Evolutionary conservation across 2,888 invertebrate species (phyloP).

Genomic region (Caradrina kadenii): DNA sequence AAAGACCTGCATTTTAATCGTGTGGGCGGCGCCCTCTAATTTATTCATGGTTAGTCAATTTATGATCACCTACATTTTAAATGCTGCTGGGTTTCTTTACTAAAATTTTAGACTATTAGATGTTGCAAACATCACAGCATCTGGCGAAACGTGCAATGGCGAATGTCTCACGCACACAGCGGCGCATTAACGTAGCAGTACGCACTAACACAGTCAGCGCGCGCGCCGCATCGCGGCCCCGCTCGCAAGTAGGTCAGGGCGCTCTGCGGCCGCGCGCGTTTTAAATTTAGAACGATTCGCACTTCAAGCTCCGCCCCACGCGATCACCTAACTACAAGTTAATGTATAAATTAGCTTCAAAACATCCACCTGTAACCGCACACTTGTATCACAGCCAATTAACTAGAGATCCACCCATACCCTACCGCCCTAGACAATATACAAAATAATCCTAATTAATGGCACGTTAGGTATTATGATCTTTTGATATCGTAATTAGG

Average conservation of each 20-base stretch:
- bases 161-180: slow-evolving; percentile 85
- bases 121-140: slow-evolving; percentile 87
- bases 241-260: slow-evolving; percentile 90
- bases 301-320: slow-evolving; percentile 87
- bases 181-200: slow-evolving; percentile 72
- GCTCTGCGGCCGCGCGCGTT: slow-evolving; percentile 89
- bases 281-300: slow-evolving; percentile 90
- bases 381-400: slow-evolving; percentile 50
- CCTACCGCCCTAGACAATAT: not conserved
- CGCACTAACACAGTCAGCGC: slow-evolving; percentile 82
- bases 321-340: slow-evolving; percentile 83
- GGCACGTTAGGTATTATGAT: slow-evolving; percentile 3
- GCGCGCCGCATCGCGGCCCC: slow-evolving; percentile 90
- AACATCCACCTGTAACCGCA: slow-evolving; percentile 71
- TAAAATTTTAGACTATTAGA: slow-evolving; percentile 71
- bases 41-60: not conserved
- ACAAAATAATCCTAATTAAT: not conserved
- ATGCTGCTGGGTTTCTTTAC: slow-evolving; percentile 60
- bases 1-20: not conserved
- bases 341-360: slow-evolving; percentile 77
- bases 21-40: not conserved
- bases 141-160: slow-evolving; percentile 88
- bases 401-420: not conserved
- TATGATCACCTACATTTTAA: slow-evolving; percentile 11
- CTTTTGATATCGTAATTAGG: not conserved